Evolutionary conservation across 2,113 vertebrate genomes (phyloP).

Genomic region (Chamaetylas fuelleborni): DNA sequence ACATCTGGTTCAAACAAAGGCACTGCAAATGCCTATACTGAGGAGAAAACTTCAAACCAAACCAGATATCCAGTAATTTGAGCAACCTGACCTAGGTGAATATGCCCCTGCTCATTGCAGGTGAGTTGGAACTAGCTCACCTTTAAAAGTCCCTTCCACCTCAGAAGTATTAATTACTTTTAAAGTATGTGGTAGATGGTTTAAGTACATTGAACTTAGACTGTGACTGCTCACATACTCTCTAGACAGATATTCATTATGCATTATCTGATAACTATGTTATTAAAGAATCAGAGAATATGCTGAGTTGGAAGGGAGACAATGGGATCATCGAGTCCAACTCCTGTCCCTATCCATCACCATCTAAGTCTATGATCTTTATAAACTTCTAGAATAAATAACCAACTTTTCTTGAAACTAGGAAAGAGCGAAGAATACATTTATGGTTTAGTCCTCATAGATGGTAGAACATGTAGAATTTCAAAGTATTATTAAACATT

Average conservation of each 20-base stretch:
- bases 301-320: neutral
- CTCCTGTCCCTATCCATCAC: neutral
- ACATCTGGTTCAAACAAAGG: neutral
- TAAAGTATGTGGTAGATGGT: neutral
- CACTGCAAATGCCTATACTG: neutral
- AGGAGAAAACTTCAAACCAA: neutral
- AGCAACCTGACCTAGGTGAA: neutral
- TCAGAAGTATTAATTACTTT: neutral
- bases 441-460: neutral
- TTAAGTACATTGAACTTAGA: neutral
- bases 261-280: neutral
- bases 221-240: neutral
- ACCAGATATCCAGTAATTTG: neutral
- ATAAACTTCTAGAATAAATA: neutral
- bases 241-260: neutral
- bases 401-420: neutral
- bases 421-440: neutral
- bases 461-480: neutral
- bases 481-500: neutral
- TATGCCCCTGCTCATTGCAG: neutral
- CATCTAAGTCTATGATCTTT: neutral
- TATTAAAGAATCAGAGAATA: neutral
- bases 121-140: neutral
- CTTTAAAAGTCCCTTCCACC: neutral
- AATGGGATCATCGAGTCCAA: accelerated